Base-by-base conservation (phyloP, 35 echinoderm and acorn worm genomes). In the Holothuria glaberrima region DNA sequence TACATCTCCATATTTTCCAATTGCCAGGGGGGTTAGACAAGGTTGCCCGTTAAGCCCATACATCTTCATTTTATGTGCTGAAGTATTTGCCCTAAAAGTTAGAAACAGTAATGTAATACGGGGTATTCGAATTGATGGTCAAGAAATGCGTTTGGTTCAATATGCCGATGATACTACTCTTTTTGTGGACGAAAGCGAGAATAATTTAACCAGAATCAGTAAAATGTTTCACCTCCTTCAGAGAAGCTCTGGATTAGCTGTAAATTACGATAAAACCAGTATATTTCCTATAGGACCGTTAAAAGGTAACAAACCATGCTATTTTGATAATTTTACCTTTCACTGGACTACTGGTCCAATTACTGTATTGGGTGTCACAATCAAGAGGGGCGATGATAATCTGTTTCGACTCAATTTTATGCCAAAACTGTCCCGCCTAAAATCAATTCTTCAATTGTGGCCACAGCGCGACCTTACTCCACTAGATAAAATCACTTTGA, bases 51-150 rank as follows among this genome's bases (percentile, higher is more conserved):
- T 48, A 38, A 78, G 38, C 44, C 74, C 31, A 24, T 78, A 78
- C 74, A 78, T 78, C 38, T 78, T 78, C 9, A 38, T 78, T 18
- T 44, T 78, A 0, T 78, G 74, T 78, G 74, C 45, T 78, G 74
- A 78, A 46, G n/a, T 78, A 13, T 78, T 78, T 36, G 38, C 74
- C 32, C 10, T 24, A 78, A 36, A 78, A 78, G 20, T 78, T n/a
- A 78, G 30, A 48, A 78, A 44, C 74, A 78, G 74, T 36, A 18
- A 45, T 9, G 38, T 25, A n/a, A 17, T 78, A 7, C 12, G 30
- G 31, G 66, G 66, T 27, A 69, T 69, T 30, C 12, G 66, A 69
- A 27, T 69, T 27, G 66, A 24, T 69, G 25, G 31, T 69, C 12
- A 30, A 26, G 66, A 69, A 29, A 29, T 69, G 66, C n/a, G 22